These are phyloP conservation scores for Sorex araneus DNA, from an alignment of 2,113 vertebrate species.

Conservation along the genomic window DNA sequence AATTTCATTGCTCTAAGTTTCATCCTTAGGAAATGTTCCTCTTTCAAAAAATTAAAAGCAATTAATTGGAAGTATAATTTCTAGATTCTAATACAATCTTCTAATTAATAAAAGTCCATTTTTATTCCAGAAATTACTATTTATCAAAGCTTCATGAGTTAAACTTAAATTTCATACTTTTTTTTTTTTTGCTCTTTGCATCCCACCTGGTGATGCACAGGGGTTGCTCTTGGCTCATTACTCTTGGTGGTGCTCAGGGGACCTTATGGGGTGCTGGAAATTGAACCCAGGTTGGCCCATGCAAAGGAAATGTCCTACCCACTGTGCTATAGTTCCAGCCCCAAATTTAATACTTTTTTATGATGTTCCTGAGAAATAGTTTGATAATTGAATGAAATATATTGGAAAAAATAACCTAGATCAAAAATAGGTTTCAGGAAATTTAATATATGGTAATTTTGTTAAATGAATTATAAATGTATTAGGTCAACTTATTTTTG, in stretches of 20 bases:
- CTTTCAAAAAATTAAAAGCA: conserved; percentile 35
- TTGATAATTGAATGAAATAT: conserved; percentile 71
- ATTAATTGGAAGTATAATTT: too few species aligned
- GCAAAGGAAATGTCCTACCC: too few species aligned
- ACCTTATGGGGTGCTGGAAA: too few species aligned
- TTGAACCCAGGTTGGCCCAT: too few species aligned
- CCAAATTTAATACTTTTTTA: conserved; percentile 59
- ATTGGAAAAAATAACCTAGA: conserved; percentile 63
- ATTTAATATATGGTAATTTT: conserved; percentile 42
- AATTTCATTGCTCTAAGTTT: conserved; percentile 7
- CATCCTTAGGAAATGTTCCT: neutral
- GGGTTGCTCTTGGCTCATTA: too few species aligned
- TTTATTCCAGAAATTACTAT: conserved; percentile 68
- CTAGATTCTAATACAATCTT: conserved; percentile 50
- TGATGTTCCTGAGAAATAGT: conserved; percentile 63
- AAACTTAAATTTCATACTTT: conserved; percentile 59
- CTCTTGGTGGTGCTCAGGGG: too few species aligned
- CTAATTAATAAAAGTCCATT: conserved; percentile 34
- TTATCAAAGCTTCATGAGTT: conserved; percentile 47
- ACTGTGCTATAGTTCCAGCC: too few species aligned
- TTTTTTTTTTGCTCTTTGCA: neutral
- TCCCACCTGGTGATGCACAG: too few species aligned
- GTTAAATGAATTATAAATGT: conserved; percentile 66
- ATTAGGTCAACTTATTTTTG: conserved; percentile 23
- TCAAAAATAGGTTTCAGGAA: conserved; percentile 62